Evolutionary conservation across 1,140 invertebrate genomes (phyloP).

Genomic region (Dreissena rostriformis): DNA sequence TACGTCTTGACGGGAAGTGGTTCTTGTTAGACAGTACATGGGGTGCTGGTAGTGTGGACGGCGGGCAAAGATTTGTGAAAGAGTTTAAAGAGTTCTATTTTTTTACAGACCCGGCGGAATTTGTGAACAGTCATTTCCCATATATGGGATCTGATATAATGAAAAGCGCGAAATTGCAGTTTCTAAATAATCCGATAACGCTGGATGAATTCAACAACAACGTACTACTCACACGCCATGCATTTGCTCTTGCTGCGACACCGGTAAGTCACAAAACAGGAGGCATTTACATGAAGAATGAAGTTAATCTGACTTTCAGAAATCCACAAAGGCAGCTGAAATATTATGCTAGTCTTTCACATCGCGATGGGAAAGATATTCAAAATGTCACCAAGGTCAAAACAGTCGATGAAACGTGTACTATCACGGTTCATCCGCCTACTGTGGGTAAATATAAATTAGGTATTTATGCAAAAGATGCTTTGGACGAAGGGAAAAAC

Average conservation of each 20-base stretch:
- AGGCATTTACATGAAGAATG: constrained; percentile 39
- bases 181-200: constrained; percentile 49
- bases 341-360: constrained; percentile 6
- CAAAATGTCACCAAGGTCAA: background rate
- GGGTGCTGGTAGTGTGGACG: constrained; percentile 76
- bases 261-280: constrained; percentile 39
- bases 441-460: constrained; percentile 45
- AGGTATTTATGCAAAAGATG: constrained; percentile 26
- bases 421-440: constrained; percentile 40
- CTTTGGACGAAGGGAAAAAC: constrained; percentile 7
- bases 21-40: constrained; percentile 79
- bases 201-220: constrained; percentile 45
- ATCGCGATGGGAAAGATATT: constrained; percentile 5
- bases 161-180: constrained; percentile 55
- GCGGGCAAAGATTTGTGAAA: constrained; percentile 42
- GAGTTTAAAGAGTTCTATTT: constrained; percentile 77
- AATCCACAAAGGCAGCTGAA: background rate
- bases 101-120: constrained; percentile 82
- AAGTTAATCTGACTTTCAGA: constrained; percentile 46
- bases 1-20: constrained; percentile 64
- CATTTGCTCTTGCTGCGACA: constrained; percentile 24
- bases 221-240: constrained; percentile 10
- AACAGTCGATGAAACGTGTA: constrained; percentile 20
- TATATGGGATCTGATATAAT: constrained; percentile 68
- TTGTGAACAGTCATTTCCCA: constrained; percentile 82